Base-by-base conservation (phyloP, 2,113 vertebrate genomes). In the Pygathrix nemaeus region DNA sequence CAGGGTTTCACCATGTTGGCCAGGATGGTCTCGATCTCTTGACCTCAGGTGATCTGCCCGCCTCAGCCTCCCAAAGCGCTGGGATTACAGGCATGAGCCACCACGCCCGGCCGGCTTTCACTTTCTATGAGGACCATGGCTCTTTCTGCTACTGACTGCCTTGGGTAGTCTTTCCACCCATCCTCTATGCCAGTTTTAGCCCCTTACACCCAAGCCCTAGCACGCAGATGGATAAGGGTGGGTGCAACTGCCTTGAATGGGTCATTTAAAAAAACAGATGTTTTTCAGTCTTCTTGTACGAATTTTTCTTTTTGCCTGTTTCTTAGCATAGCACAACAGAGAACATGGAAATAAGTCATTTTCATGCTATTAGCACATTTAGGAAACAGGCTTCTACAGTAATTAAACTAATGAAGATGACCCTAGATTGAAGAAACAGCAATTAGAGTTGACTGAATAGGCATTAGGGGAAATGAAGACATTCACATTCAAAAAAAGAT, bases 341-440 rank as follows among this genome's bases (percentile, higher is more conserved):
- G 96, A 96, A 96, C 93, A 68, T 76, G 96, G 66, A 94, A 94
- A 82, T 97, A 95, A 97, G 95, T 96, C 96, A 97, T 97, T 93
- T 97, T 93, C 64, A 61, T 92, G 80, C 64, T 93, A 94, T 96
- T 97, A 97, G 91, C 81, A 96, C 75, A 83, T 84, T 97, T 96
- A 97, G 94, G 88, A 85, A 97, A 90, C 64, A 96, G 83, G 91
- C 92, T 88, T 85, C 82, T 88, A 73, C 32, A 50, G 87, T 98
- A 97, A 98, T 97, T 97, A 97, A 93, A 84, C 96, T 97, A 98
- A 98, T 97, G 96, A 97, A 98, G 96, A 97, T 98, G 96, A 97
- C 96, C 97, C 96, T 80, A 66, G 92, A 97, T 81, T 96, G 93
- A 97, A 97, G 97, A 94, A 96, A 97, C 59, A 88, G 94, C 96